A percentile compares a stretch with the other conserved stretches of the same genome.
phyloP scores from a whole-genome alignment of 2,888 invertebrate genomes.

The Pollenia angustigena region DNA sequence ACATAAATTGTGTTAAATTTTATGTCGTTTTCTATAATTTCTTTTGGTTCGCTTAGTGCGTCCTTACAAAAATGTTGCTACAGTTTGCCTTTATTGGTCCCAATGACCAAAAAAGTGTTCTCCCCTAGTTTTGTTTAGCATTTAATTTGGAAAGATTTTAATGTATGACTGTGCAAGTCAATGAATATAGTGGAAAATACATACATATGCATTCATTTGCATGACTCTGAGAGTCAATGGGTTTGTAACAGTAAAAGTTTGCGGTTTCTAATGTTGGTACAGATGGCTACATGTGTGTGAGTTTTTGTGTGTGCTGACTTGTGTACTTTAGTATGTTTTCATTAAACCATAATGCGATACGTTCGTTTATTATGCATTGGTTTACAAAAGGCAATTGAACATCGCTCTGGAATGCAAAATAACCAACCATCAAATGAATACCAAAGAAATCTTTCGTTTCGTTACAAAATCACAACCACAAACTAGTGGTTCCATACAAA shows the following conservation, averaged over 20 bases:
- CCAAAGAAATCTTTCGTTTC: constrained; percentile 43
- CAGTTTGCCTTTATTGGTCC: constrained; percentile 41
- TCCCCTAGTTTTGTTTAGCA: constrained; percentile 29
- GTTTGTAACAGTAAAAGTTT: constrained; percentile 42
- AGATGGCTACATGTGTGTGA: background rate
- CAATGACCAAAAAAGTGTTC: constrained; percentile 27
- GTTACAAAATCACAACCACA: constrained; percentile 26
- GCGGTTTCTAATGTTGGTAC: background rate
- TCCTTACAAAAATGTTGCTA: constrained; percentile 23
- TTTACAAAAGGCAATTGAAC: constrained; percentile 44
- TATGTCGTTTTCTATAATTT: background rate
- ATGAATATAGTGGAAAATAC: background rate
- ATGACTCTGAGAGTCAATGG: constrained; percentile 14
- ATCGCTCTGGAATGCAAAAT: constrained; percentile 57
- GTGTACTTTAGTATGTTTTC: background rate
- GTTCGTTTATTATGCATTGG: constrained; percentile 41
- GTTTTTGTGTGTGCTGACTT: background rate
- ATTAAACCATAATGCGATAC: constrained; percentile 35
- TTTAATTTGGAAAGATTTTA: constrained; percentile 18
- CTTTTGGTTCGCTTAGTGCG: background rate
- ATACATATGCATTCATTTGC: too few species aligned
- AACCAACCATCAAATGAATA: constrained; percentile 40
- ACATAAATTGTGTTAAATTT: constrained; percentile 1
- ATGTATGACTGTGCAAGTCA: background rate
- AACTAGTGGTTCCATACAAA: background rate